A percentile compares a stretch with the other conserved stretches of the same genome.
These are phyloP conservation scores for Sprattus sprattus DNA, from an alignment of 2,113 vertebrate species.

Conservation along the genomic window DNA sequence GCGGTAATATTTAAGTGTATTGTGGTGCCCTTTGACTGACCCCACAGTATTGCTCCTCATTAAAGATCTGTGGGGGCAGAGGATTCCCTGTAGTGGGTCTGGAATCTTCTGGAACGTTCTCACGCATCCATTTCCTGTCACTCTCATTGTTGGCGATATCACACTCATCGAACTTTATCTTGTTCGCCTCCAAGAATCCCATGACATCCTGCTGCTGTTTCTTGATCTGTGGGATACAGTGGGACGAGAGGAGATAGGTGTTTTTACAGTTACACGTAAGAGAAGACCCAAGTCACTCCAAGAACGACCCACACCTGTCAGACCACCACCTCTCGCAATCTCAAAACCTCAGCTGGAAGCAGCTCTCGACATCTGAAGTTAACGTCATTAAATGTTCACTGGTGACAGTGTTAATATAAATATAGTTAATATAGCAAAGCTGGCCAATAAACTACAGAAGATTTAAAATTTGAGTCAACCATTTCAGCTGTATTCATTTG, in stretches of 20 bases:
- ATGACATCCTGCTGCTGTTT: slow-evolving; percentile 96
- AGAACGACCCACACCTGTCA: not conserved
- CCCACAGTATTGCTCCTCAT: slow-evolving; percentile 88
- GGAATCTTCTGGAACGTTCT: slow-evolving; percentile 86
- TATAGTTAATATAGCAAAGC: too few relatives aligned
- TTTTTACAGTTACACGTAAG: not conserved
- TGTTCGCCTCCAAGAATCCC: slow-evolving; percentile 89
- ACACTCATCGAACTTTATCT: slow-evolving; percentile 92
- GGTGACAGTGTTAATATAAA: too few relatives aligned
- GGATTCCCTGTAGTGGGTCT: slow-evolving; percentile 86
- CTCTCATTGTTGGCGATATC: slow-evolving; percentile 92
- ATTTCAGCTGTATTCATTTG: not conserved
- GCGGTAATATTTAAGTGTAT: not conserved
- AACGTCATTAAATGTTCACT: not conserved
- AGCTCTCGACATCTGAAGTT: not conserved
- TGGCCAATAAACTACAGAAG: too few relatives aligned
- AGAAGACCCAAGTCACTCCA: not conserved
- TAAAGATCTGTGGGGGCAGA: slow-evolving; percentile 95
- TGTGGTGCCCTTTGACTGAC: slow-evolving; percentile 65
- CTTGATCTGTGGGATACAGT: slow-evolving; percentile 80
- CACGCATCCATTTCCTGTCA: slow-evolving; percentile 95
- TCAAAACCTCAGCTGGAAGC: not conserved
- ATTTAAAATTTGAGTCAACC: too few relatives aligned
- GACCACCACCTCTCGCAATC: not conserved
- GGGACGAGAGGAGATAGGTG: not conserved